Conservation (phyloP, 1,140 invertebrate genomes). For the Pogonus chalceus region DNA sequence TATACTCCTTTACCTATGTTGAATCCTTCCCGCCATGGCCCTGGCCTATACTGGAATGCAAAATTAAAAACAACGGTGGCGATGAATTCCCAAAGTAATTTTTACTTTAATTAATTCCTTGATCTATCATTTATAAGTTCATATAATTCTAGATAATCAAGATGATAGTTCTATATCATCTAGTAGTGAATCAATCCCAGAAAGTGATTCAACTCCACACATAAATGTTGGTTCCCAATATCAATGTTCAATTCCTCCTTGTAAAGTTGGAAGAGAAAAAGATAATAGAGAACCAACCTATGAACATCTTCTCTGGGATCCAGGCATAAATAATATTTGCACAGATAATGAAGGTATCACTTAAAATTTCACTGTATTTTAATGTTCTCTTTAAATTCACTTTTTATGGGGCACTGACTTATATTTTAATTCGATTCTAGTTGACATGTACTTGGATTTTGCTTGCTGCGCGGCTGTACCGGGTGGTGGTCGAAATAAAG, state of each 20-base stretch:
- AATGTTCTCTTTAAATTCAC: not conserved
- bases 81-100: not conserved
- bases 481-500: conserved; percentile 85
- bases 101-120: not conserved
- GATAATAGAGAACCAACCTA: conserved; percentile 36
- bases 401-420: not conserved
- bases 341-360: conserved; percentile 65
- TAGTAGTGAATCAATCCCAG: conserved; percentile 32
- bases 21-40: conserved; percentile 75
- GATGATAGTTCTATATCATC: conserved; percentile 6
- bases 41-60: conserved; percentile 67
- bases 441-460: conserved; percentile 82
- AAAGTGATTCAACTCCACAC: conserved; percentile 48
- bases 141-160: not conserved
- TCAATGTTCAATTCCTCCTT: conserved; percentile 63
- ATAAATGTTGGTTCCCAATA: conserved; percentile 86
- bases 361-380: not conserved
- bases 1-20: conserved; percentile 90
- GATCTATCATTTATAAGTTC: not conserved
- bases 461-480: conserved; percentile 85
- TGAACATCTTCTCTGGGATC: conserved; percentile 80
- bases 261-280: conserved; percentile 25
- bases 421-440: conserved; percentile 36
- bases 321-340: conserved; percentile 57
- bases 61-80: conserved; percentile 27